phyloP scores from a whole-genome alignment of 2,113 vertebrate species.

The Polyodon spathula region DNA sequence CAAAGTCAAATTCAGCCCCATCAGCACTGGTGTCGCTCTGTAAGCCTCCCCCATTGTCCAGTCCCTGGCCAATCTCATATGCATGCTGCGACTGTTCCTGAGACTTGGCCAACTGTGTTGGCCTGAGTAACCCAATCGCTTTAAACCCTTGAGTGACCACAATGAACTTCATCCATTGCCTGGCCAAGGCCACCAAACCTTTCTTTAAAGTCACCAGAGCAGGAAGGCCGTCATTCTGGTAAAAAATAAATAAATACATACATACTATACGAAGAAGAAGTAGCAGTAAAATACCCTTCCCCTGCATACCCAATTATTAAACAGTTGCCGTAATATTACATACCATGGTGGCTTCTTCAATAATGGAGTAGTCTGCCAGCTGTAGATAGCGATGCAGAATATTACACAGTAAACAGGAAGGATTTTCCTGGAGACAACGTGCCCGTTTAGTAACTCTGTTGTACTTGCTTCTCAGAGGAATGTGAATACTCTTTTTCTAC shows the following conservation, averaged over 20 bases:
- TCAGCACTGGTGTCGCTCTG: slow-evolving; percentile 96
- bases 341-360: slow-evolving; percentile 95
- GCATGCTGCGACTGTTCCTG: slow-evolving; percentile 45
- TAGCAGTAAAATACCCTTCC: too few species aligned
- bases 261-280: too few species aligned
- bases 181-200: slow-evolving; percentile 86
- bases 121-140: slow-evolving; percentile 79
- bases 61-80: slow-evolving; percentile 58
- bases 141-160: slow-evolving; percentile 95
- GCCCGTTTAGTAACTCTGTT: slow-evolving; percentile 88
- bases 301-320: too few species aligned
- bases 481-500: slow-evolving; percentile 94
- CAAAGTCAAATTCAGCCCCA: slow-evolving; percentile 92
- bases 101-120: slow-evolving; percentile 69
- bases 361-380: slow-evolving; percentile 85
- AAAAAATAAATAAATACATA: neutral
- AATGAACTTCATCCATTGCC: slow-evolving; percentile 99
- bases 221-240: slow-evolving; percentile 87
- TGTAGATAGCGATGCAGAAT: slow-evolving; percentile 94
- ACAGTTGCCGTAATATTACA: slow-evolving; percentile 25
- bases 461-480: slow-evolving; percentile 91
- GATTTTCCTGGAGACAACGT: slow-evolving; percentile 91
- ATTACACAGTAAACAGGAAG: slow-evolving; percentile 90
- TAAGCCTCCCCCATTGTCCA: slow-evolving; percentile 75
- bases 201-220: slow-evolving; percentile 94